phyloP scores from a whole-genome alignment of 1,140 invertebrate genomes.

The Scaptomyza pallida region DNA sequence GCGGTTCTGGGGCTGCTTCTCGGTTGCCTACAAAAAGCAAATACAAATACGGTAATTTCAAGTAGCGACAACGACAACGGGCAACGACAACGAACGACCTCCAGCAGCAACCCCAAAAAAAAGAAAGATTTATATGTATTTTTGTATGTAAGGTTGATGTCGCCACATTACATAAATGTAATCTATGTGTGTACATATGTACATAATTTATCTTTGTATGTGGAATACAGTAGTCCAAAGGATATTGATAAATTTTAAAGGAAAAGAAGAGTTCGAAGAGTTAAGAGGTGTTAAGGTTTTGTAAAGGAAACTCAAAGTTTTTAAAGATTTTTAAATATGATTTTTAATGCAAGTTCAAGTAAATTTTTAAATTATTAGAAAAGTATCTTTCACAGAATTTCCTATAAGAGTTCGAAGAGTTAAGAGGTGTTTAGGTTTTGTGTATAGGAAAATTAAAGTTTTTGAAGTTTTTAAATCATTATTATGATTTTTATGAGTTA shows the following conservation, averaged over 20 bases:
- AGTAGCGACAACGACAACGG: conserved; percentile 45
- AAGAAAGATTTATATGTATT: conserved; percentile 51
- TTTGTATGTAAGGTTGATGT: conserved; percentile 12
- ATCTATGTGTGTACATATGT: conserved; percentile 8
- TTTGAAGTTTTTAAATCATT: too few relatives aligned
- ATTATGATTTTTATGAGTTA: too few relatives aligned
- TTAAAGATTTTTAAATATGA: too few relatives aligned
- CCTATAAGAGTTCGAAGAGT: too few relatives aligned
- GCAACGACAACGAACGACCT: conserved; percentile 43
- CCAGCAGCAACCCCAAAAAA: conserved; percentile 45
- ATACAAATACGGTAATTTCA: conserved; percentile 59
- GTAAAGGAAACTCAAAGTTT: too few relatives aligned
- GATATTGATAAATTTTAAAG: background rate
- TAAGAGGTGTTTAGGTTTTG: too few relatives aligned
- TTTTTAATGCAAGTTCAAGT: too few relatives aligned
- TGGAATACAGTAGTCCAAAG: background rate
- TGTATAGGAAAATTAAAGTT: too few relatives aligned
- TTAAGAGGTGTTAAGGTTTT: too few relatives aligned
- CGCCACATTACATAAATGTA: conserved; percentile 30
- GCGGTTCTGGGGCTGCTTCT: conserved; percentile 34
- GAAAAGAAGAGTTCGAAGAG: too few relatives aligned
- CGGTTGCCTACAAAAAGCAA: conserved; percentile 36
- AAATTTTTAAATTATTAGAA: too few relatives aligned
- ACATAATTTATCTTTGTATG: conserved; percentile 19
- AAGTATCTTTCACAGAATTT: too few relatives aligned